phyloP scores from a whole-genome alignment of 1,140 invertebrate genomes.

The Frieseomelitta varia region DNA sequence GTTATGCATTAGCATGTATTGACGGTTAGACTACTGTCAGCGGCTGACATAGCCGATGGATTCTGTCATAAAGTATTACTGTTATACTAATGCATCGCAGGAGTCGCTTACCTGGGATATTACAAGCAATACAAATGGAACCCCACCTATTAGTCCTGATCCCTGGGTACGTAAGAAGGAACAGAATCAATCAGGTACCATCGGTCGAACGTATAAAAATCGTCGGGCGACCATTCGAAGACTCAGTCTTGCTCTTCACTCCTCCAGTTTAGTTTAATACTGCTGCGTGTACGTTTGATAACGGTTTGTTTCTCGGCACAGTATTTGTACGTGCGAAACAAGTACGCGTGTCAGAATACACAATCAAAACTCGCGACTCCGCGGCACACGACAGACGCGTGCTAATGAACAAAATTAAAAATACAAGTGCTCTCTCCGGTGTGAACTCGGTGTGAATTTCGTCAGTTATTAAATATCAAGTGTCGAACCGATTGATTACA shows the following conservation, averaged over 20 bases:
- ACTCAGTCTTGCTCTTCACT: background rate
- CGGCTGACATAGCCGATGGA: background rate
- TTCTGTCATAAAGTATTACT: background rate
- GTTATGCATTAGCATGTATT: background rate
- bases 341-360: too few species aligned
- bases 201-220: slow-evolving; percentile 30
- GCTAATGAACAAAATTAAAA: background rate
- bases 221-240: slow-evolving; percentile 1
- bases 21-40: background rate
- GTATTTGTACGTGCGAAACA: too few species aligned
- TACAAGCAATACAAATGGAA: background rate
- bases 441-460: background rate
- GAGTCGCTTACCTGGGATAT: background rate
- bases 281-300: too few species aligned
- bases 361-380: too few species aligned
- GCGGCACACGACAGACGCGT: background rate
- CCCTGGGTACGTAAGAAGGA: background rate
- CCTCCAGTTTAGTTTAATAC: too few species aligned
- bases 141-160: slow-evolving; percentile 1
- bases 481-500: too few species aligned
- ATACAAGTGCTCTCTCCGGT: background rate
- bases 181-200: slow-evolving; percentile 31
- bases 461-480: background rate
- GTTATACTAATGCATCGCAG: background rate
- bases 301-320: too few species aligned